phyloP scores from a whole-genome alignment of 2,888 invertebrate species.

The Parelbella ahira region DNA sequence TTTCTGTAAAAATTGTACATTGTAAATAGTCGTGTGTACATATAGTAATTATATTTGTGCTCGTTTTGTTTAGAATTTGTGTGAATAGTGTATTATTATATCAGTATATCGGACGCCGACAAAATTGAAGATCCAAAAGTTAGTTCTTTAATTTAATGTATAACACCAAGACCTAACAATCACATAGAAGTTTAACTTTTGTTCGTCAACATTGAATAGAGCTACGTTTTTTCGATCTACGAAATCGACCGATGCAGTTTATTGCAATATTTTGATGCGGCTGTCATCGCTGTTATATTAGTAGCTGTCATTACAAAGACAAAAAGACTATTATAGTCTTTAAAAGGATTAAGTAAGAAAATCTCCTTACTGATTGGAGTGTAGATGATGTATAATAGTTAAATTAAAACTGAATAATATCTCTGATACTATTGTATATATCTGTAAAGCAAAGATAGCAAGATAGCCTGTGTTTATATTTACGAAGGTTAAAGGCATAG shows the following conservation, averaged over 20 bases:
- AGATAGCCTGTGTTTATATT: conserved; percentile 53
- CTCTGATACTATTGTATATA: conserved; percentile 42
- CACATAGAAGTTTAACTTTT: conserved; percentile 36
- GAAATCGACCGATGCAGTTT: conserved; percentile 76
- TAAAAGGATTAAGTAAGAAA: conserved; percentile 49
- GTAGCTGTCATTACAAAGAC: conserved; percentile 66
- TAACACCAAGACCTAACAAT: conserved; percentile 47
- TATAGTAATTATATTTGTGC: conserved; percentile 86
- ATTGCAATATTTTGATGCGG: conserved; percentile 79
- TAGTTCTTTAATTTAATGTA: conserved; percentile 64
- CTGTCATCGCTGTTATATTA: conserved; percentile 70
- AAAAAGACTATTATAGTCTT: conserved; percentile 54
- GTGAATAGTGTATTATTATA: conserved; percentile 82
- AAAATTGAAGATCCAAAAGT: conserved; percentile 62
- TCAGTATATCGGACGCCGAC: conserved; percentile 80
- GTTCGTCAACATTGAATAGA: conserved; percentile 47
- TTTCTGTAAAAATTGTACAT: conserved; percentile 84
- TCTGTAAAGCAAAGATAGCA: conserved; percentile 43
- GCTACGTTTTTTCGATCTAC: conserved; percentile 80
- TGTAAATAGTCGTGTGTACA: conserved; percentile 87
- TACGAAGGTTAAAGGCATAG: conserved; percentile 54
- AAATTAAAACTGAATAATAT: conserved; percentile 42
- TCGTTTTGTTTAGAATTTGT: conserved; percentile 81
- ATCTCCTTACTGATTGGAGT: conserved; percentile 41
- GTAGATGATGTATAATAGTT: conserved; percentile 59